Base-by-base conservation (phyloP, 2,888 invertebrate species). In the Oscheius sp. region DNA sequence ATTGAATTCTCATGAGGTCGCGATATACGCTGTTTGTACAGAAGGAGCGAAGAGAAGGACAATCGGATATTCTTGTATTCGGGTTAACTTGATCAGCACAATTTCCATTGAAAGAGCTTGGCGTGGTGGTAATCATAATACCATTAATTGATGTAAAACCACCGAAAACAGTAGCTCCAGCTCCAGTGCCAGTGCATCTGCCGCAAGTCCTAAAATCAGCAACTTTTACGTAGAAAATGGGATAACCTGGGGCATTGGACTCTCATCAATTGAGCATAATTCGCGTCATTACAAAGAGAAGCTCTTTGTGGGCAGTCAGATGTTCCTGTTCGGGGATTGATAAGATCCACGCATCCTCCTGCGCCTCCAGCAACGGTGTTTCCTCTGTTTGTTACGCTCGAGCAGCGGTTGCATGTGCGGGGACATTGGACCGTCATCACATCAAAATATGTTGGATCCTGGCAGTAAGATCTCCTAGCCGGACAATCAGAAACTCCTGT, bases 341-440 rank as follows among this genome's bases (percentile, higher is more conserved):
- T 18, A 1, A 18, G 27, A 18, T 53, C 52, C n/a, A 52, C 25
- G 18, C 53, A 53, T 29, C 23, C n/a, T n/a, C 27, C 21, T 27
- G 49, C n/a, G 9, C 46, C 29, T 23, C 7, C 27, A 41, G 64
- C 41, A 6, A 3, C 35, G 35, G 9, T 9, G 9, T 35, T 35
- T 9, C 35, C 35, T 43, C 43, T 25, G 21, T 21, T 3, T 23
- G 68, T 41, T 3, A 46, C 46, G 7, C 23, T 49, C 18, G 52
- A 13, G n/a, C 68, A 68, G 12, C 52, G 9, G 25, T 41, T 41
- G 27, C 68, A 68, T n/a, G 68, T 68, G 12, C 52, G 25, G 12
- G 68, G 53, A 23, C 68, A 68, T 53, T 68, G 68, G 0, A 13
- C 2, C 7, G 68, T 53, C 68, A 68, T 68, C 12, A 68, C n/a